These are phyloP conservation scores for Nyctibius grandis DNA, from an alignment of 2,797 vertebrate species.

Conservation along the genomic window DNA sequence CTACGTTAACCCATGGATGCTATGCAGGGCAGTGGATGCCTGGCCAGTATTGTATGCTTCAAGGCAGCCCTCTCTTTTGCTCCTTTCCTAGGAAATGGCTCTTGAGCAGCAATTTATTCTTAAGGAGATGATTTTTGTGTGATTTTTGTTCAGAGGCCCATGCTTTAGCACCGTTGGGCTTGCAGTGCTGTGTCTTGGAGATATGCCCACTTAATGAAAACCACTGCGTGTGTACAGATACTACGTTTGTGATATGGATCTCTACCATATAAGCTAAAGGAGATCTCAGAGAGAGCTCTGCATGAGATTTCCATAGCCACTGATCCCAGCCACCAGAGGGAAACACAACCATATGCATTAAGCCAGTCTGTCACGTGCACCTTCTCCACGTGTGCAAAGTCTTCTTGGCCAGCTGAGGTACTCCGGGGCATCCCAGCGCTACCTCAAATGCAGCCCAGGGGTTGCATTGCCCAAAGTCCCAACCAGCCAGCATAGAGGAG, in stretches of 20 bases:
- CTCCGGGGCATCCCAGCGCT: rapidly evolving
- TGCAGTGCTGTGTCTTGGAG: background rate
- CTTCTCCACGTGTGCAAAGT: background rate
- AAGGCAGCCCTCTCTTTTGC: background rate
- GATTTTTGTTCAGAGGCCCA: background rate
- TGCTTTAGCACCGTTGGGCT: background rate
- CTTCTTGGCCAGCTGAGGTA: background rate
- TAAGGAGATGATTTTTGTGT: background rate
- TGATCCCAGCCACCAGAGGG: conserved; percentile 25
- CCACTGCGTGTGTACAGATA: background rate
- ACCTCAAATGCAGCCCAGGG: background rate
- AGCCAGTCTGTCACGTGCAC: background rate
- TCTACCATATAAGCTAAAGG: background rate
- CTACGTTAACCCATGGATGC: background rate
- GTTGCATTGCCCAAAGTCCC: background rate
- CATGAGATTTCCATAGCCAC: background rate
- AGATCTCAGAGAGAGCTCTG: background rate
- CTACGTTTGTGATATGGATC: background rate
- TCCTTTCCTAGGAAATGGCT: background rate
- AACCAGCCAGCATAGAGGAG: rapidly evolving
- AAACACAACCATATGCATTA: background rate
- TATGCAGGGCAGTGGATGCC: background rate
- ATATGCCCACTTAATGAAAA: rapidly evolving
- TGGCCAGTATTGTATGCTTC: background rate
- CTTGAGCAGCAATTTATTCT: background rate